Percentiles rank a stretch among this genome's conserved stretches.
phyloP scores from a whole-genome alignment of 2,888 invertebrate species.

The Zaprionus bogoriensis region DNA sequence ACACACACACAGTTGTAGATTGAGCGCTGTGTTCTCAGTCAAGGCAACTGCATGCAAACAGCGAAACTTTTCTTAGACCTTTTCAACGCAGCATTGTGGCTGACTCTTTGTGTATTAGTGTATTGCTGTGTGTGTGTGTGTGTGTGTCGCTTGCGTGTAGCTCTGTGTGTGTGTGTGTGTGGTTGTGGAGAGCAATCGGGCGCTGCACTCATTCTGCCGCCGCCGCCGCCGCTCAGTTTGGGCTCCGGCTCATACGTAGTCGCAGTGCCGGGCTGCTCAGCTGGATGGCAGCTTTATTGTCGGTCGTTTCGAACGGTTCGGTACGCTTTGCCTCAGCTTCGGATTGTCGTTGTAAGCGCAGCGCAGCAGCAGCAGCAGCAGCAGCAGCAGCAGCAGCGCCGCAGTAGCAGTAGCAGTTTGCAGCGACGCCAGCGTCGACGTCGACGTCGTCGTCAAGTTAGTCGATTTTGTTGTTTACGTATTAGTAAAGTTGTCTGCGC shows the following conservation, averaged over 20 bases:
- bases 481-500: constrained; percentile 65
- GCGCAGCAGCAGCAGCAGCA: constrained; percentile 29
- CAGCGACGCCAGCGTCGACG: constrained; percentile 31
- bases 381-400: constrained; percentile 35
- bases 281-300: constrained; percentile 78
- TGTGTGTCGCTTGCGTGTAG: constrained; percentile 10
- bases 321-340: constrained; percentile 72
- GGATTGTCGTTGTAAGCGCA: constrained; percentile 66
- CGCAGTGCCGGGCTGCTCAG: constrained; percentile 65
- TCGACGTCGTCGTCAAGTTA: constrained; percentile 44
- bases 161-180: constrained; percentile 30
- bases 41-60: constrained; percentile 53
- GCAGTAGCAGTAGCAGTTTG: constrained; percentile 8
- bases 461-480: constrained; percentile 66
- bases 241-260: constrained; percentile 59
- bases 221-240: constrained; percentile 59
- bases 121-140: constrained; percentile 16
- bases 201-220: constrained; percentile 63
- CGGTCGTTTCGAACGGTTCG: constrained; percentile 78
- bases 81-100: constrained; percentile 51
- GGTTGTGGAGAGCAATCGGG: constrained; percentile 48
- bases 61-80: constrained; percentile 63
- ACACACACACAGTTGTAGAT: constrained; percentile 28
- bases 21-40: constrained; percentile 57
- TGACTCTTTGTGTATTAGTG: constrained; percentile 62